Evolutionary conservation across 2,113 vertebrate genomes (phyloP).

Genomic region (Ciconia stormi): DNA sequence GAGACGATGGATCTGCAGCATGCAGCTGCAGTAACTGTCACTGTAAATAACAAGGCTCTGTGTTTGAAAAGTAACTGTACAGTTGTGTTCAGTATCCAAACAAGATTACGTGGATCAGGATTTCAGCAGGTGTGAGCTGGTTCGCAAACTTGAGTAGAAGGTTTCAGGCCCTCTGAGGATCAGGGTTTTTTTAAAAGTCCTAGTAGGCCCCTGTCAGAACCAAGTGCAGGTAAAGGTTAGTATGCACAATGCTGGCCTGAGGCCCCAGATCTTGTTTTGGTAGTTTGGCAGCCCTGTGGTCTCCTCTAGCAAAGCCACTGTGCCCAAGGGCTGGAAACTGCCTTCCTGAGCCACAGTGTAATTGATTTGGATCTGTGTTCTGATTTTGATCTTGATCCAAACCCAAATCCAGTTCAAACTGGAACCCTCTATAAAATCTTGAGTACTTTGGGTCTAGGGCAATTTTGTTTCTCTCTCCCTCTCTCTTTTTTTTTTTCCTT

Average conservation of each 20-base stretch:
- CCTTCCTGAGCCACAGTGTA: neutral
- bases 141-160: fast-evolving
- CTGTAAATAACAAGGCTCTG: neutral
- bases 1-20: fast-evolving
- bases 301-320: neutral
- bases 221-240: neutral
- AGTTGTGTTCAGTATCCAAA: fast-evolving
- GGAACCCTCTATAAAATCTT: neutral
- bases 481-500: too few species aligned
- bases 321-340: neutral
- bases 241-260: fast-evolving
- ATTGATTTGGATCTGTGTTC: neutral
- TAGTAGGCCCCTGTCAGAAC: neutral
- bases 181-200: neutral
- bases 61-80: neutral
- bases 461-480: neutral
- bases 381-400: neutral
- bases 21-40: neutral
- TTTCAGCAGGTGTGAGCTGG: neutral
- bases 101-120: fast-evolving
- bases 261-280: neutral
- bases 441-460: neutral
- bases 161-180: neutral
- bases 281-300: neutral
- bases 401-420: neutral